These are phyloP conservation scores for Mixornis gularis DNA, from an alignment of 2,113 vertebrate species.

Conservation along the genomic window DNA sequence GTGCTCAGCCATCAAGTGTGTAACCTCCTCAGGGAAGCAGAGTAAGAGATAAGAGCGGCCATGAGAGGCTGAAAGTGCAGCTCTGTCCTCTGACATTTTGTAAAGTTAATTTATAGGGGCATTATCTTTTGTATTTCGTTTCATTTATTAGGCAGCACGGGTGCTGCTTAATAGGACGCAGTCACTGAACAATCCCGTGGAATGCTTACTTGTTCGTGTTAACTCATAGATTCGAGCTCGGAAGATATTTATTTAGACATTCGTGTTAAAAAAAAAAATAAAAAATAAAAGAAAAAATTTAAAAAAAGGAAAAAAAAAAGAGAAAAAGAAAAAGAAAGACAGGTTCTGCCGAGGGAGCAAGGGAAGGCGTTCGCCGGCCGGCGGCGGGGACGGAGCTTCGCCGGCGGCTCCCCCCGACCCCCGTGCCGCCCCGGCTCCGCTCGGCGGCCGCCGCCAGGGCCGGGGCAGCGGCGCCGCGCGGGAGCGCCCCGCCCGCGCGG, in stretches of 20 bases:
- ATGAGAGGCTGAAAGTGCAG: background rate
- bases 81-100: background rate
- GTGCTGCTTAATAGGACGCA: background rate
- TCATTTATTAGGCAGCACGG: background rate
- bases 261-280: background rate
- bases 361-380: background rate
- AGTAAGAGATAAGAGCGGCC: background rate
- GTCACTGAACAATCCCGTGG: background rate
- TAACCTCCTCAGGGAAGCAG: background rate
- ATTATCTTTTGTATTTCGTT: background rate
- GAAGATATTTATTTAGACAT: background rate
- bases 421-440: background rate
- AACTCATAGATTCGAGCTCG: background rate
- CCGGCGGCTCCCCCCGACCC: background rate
- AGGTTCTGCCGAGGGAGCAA: background rate
- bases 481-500: background rate
- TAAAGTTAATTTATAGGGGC: constrained; percentile 21
- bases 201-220: background rate
- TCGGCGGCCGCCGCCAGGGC: background rate
- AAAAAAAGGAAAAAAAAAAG: background rate
- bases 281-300: background rate
- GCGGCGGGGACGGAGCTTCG: background rate
- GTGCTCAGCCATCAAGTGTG: background rate
- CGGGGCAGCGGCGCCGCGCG: background rate
- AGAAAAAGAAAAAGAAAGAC: background rate